Base-by-base conservation (phyloP, 2,797 vertebrate species). In the Gymnoscopelus braueri region DNA sequence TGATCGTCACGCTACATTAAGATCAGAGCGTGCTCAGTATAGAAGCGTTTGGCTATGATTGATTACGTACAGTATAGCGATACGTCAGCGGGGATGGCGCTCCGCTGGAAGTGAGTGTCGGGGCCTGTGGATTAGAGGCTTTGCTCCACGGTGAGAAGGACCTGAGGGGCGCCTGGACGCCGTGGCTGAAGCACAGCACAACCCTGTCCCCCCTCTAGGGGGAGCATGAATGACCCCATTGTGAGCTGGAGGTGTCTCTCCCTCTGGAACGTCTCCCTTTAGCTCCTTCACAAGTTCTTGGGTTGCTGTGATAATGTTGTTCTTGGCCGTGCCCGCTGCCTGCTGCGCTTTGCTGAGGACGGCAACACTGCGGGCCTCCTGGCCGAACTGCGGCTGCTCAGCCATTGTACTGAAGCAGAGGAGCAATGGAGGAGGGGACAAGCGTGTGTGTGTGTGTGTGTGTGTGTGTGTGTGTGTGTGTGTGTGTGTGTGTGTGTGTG, bases 301-400 rank as follows among this genome's bases (percentile, higher is more conserved):
- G 67, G 90, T 92, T 92, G 86, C 91, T 91, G 86, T 84, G 79
- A 91, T 86, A 93, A 93, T 93, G 88, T 92, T 93, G 84, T 88
- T 90, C 82, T 93, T 93, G 91, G 90, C 88, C 77, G 65, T 76
- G 85, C 78, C 71, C 67, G 68, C 84, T 78, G 81, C 87, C 79
- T 87, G 85, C 83, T 88, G 86, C 77, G 32, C 84, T 84, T 44
- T 85, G 81, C 81, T 72, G 84, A 84, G 87, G 82, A 91, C 86
- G 87, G 89, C 87, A 81, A 73, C 83, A 77, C 87, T 82, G 15
- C 90, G 88, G 87, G 83, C 81, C 84, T 86, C 73, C 84, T 84
- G 83, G 84, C 73, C 67, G 54, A 19, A 81, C 82, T 87, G 75
- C 73, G 64, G 75, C 77, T 79, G 58, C 5, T 75, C 63, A 75